Base-by-base conservation (phyloP, 2,113 vertebrate genomes). In the Hoplias malabaricus region DNA sequence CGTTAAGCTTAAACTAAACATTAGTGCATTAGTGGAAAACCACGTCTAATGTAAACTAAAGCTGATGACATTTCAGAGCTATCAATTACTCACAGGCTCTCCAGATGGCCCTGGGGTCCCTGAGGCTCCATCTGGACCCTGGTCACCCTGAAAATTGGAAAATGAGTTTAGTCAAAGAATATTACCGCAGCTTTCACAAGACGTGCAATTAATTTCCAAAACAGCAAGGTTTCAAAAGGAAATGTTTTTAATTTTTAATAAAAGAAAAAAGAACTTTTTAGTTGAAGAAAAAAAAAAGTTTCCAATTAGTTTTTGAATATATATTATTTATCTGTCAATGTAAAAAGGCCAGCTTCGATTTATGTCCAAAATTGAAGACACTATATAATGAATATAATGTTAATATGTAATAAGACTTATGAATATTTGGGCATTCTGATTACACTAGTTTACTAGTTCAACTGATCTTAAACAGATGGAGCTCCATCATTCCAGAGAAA, bases 41-140 rank as follows among this genome's bases (percentile, higher is more conserved):
- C 5, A 3, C 19, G 19, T 11, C 8, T 9, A 27, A 48, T 40
- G 23, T 65, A 38, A 43, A 42, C 76, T 2, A 85, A 0, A 12
- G 6, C 3, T 0, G 16, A 0, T 88, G 90, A n/a, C 86, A 85
- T 8, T 14, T 29, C 48, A 21, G 8, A 66, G 21, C 16, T 72
- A 10, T n/a, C n/a, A 63, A 31, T 23, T 16, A 38, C 80, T 83
- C 36, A 83, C 81, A 54, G 53, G 5, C 62, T 76, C 27, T 23
- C 81, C 77, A 1, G 7, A 40, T 2, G 76, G 77, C 10, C 81
- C 81, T 12, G 0, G 0, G 4, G 0, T 38, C 2, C 77, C 81
- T 4, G 50, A 9, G 40, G 9, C 0, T 61, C 77, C 81, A 43
- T 16, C 2, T 42, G 40, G 2, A n/a, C 81, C 81, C 33, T 50